phyloP scores from a whole-genome alignment of 2,888 invertebrate species.

The Tromatobia lineatoria region DNA sequence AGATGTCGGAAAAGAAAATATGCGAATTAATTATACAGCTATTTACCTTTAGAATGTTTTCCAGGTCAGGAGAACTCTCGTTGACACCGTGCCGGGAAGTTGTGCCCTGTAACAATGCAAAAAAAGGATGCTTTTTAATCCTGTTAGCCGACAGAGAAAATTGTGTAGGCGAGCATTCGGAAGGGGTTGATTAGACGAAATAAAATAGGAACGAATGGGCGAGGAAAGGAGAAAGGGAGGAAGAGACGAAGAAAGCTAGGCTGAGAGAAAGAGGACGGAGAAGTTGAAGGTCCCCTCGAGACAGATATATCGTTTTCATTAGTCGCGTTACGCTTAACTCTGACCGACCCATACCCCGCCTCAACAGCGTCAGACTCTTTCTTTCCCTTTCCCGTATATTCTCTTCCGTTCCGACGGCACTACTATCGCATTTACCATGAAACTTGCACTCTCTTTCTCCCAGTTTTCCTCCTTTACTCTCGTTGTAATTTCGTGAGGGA shows the following conservation, averaged over 20 bases:
- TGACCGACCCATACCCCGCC: background rate
- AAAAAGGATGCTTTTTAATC: constrained; percentile 20
- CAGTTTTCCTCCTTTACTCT: constrained; percentile 9
- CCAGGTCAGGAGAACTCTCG: constrained; percentile 88
- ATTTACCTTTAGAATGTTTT: constrained; percentile 90
- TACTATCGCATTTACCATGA: constrained; percentile 5
- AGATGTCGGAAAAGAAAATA: constrained; percentile 7
- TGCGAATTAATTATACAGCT: constrained; percentile 30
- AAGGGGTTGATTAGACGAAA: constrained; percentile 49
- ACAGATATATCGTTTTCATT: constrained; percentile 70
- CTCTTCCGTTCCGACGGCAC: background rate
- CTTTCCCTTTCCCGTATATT: constrained; percentile 44
- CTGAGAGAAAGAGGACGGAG: constrained; percentile 19
- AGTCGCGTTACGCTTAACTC: constrained; percentile 49
- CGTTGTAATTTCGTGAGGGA: constrained; percentile 65
- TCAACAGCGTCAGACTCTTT: constrained; percentile 34
- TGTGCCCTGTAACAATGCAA: constrained; percentile 80
- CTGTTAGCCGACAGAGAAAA: constrained; percentile 25
- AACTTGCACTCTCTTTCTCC: constrained; percentile 12
- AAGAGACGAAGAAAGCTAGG: constrained; percentile 25
- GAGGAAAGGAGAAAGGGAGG: constrained; percentile 17
- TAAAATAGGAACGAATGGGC: constrained; percentile 33
- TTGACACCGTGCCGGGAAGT: constrained; percentile 85
- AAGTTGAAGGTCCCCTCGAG: constrained; percentile 42
- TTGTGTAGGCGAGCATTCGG: constrained; percentile 14